Evolutionary conservation across 2,797 vertebrate species (phyloP).

Genomic region (Nyctibius grandis): DNA sequence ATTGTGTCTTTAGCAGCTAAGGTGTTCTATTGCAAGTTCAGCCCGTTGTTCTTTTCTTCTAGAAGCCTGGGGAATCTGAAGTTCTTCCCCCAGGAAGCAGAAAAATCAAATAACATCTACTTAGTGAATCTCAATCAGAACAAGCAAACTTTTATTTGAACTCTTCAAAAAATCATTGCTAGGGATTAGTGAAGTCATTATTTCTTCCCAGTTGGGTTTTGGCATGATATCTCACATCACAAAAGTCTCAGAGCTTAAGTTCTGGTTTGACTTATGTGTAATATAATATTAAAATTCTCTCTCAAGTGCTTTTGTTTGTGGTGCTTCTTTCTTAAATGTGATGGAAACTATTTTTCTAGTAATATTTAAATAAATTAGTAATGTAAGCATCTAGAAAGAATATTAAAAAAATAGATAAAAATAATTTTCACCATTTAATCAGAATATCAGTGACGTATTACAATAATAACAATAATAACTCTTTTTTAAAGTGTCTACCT

Average conservation of each 20-base stretch:
- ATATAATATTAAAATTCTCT: constrained; percentile 2
- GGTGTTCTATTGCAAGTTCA: constrained; percentile 39
- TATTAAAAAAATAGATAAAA: neutral
- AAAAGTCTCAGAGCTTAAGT: neutral
- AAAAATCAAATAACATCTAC: constrained; percentile 68
- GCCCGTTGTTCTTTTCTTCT: constrained; percentile 34
- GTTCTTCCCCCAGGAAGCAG: constrained; percentile 49
- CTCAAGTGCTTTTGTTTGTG: neutral
- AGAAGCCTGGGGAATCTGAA: constrained; percentile 44
- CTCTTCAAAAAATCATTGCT: constrained; percentile 56
- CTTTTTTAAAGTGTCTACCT: constrained; percentile 17
- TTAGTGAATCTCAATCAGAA: constrained; percentile 61
- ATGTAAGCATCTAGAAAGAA: neutral
- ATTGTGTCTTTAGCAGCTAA: constrained; percentile 42
- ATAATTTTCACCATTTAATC: neutral
- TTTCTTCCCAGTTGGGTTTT: constrained; percentile 28
- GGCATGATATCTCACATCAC: neutral
- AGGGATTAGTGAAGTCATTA: constrained; percentile 58
- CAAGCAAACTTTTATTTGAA: constrained; percentile 71
- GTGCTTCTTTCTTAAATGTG: neutral
- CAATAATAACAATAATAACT: constrained; percentile 12
- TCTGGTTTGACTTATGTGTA: neutral
- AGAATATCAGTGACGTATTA: neutral
- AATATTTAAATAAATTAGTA: neutral
- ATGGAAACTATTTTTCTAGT: neutral